These are phyloP conservation scores for Zoanthus sociatus DNA, from an alignment of 92 coral and sea anemone genomes.

Conservation along the genomic window DNA sequence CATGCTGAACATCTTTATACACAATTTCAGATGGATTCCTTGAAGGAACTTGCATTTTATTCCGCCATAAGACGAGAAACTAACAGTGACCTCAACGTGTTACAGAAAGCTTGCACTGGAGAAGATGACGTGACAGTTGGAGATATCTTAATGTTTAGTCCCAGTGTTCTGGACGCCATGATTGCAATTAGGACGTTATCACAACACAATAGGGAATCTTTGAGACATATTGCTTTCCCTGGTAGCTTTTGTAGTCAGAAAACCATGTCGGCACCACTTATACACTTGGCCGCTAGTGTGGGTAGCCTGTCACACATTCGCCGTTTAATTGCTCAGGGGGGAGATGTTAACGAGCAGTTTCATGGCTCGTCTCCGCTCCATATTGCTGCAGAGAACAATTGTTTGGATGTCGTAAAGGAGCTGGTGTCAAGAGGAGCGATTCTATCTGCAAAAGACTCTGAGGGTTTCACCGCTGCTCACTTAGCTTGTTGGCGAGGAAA, in stretches of 20 bases:
- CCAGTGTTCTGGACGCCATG: conserved; percentile 20
- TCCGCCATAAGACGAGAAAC: neutral
- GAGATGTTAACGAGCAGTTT: neutral
- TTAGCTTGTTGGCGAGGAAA: conserved; percentile 18
- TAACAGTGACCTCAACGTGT: neutral
- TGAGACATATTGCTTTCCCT: neutral
- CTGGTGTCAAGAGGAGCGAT: conserved; percentile 9
- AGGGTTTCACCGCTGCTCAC: conserved; percentile 21
- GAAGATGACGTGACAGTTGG: conserved; percentile 5
- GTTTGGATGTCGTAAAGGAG: conserved; percentile 1
- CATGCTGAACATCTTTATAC: neutral
- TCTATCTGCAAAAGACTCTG: conserved; percentile 30
- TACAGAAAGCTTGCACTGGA: neutral
- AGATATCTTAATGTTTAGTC: conserved; percentile 18
- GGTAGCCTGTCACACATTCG: neutral
- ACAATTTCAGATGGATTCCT: conserved; percentile 21
- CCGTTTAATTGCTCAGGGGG: neutral
- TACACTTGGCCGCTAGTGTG: neutral
- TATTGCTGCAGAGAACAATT: conserved; percentile 32
- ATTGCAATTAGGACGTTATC: neutral
- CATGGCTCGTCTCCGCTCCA: conserved; percentile 23
- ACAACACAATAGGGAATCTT: neutral
- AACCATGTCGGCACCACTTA: neutral
- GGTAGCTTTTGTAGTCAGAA: neutral
- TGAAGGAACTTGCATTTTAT: conserved; percentile 29